A percentile compares a stretch with the other conserved stretches of the same genome.
Conservation (phyloP, 2,888 invertebrate species). For the Lepidochitona cinerea region DNA sequence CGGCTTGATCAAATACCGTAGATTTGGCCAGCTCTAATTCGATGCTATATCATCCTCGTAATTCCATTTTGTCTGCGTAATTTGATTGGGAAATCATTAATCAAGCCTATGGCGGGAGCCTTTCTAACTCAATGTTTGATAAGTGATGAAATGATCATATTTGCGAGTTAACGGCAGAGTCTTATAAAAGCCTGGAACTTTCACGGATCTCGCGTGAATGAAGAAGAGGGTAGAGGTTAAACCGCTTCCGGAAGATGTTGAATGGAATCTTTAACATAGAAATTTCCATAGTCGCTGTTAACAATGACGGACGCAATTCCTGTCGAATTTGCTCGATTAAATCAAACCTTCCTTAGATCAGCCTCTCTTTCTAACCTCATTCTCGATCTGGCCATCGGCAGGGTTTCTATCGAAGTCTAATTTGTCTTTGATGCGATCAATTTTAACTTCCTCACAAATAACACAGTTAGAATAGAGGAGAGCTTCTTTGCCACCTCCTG, state of each 20-base stretch:
- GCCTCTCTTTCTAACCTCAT: too few relatives aligned
- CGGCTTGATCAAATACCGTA: background rate
- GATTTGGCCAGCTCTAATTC: constrained; percentile 1
- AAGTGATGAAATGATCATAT: constrained; percentile 5
- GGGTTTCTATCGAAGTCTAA: too few relatives aligned
- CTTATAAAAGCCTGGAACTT: background rate
- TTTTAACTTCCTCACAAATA: too few relatives aligned
- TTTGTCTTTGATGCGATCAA: too few relatives aligned
- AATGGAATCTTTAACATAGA: too few relatives aligned
- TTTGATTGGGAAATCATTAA: constrained; percentile 5
- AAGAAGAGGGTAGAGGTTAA: background rate
- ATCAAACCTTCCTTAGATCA: too few relatives aligned
- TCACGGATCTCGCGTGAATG: background rate
- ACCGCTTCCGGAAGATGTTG: background rate
- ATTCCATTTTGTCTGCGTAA: background rate
- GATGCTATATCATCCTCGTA: background rate
- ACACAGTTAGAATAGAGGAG: too few relatives aligned
- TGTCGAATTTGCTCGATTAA: too few relatives aligned
- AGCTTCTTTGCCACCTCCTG: too few relatives aligned
- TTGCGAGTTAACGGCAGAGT: background rate
- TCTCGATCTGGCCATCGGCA: too few relatives aligned
- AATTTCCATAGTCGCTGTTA: too few relatives aligned
- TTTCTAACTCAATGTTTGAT: background rate
- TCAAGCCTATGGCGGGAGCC: background rate
- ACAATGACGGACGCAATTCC: too few relatives aligned